Percentiles rank a stretch among this genome's conserved stretches.
Evolutionary conservation across 1,140 invertebrate species (phyloP).

Genomic region (Camponotus pennsylvanicus): DNA sequence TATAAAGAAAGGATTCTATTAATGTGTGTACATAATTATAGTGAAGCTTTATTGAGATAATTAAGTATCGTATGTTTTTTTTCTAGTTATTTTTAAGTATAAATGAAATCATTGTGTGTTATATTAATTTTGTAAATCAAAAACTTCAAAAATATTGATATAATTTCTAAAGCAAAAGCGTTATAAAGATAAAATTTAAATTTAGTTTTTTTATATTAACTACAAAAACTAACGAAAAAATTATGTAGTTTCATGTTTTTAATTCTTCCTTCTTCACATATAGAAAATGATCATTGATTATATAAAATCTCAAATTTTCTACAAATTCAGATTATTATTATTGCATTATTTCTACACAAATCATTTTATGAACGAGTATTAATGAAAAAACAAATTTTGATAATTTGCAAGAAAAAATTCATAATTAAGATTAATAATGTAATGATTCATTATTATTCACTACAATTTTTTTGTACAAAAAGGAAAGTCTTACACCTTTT

Average conservation of each 20-base stretch:
- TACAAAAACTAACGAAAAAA: not conserved
- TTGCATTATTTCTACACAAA: not conserved
- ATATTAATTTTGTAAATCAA: not conserved
- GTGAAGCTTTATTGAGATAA: conserved; percentile 5
- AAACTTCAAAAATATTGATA: not conserved
- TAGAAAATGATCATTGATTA: not conserved
- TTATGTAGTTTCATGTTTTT: not conserved
- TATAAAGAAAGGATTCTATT: not conserved
- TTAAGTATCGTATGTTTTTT: not conserved
- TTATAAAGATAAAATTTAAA: not conserved
- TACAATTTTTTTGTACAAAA: not conserved
- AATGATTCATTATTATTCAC: no score
- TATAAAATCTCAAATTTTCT: not conserved
- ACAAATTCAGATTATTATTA: not conserved
- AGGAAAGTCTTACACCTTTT: no score
- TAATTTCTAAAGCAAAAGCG: not conserved
- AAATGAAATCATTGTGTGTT: not conserved
- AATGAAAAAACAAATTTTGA: not conserved
- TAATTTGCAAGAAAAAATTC: not conserved
- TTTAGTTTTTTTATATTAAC: not conserved
- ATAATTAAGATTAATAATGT: not conserved
- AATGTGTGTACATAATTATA: not conserved
- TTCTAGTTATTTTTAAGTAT: not conserved
- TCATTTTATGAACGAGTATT: not conserved
- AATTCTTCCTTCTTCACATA: not conserved